These are phyloP conservation scores for Atlantisia rogersi DNA, from an alignment of 2,113 vertebrate genomes.

Conservation along the genomic window DNA sequence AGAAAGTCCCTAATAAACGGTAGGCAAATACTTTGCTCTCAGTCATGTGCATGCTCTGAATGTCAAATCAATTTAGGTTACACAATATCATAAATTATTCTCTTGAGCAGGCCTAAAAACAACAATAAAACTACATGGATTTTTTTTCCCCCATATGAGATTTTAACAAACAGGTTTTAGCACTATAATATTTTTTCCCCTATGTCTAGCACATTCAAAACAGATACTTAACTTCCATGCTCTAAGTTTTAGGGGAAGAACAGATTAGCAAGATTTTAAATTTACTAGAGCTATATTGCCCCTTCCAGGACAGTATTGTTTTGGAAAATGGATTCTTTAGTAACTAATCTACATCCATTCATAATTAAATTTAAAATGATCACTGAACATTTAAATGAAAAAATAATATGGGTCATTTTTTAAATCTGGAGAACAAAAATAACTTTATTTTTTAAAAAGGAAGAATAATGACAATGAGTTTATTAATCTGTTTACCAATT, in stretches of 20 bases:
- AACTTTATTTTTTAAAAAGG: neutral
- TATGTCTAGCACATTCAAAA: neutral
- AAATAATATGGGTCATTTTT: neutral
- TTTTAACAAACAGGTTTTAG: neutral
- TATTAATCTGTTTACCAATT: neutral
- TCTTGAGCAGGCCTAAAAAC: neutral
- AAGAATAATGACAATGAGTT: neutral
- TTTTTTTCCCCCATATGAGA: neutral
- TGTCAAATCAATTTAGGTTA: neutral
- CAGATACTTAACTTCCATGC: neutral
- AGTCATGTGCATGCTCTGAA: neutral
- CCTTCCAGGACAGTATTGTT: neutral
- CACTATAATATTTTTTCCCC: too few relatives aligned
- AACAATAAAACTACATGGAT: neutral
- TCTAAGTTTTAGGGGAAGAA: neutral
- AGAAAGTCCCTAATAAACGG: neutral
- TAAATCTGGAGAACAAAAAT: neutral
- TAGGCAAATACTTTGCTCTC: neutral
- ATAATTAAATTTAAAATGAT: neutral
- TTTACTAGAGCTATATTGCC: neutral
- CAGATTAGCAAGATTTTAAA: neutral
- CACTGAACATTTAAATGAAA: neutral
- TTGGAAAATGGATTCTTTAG: neutral
- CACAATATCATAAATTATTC: neutral
- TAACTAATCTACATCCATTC: neutral